Conservation (phyloP, 2,888 invertebrate species). For the Sinopyrophorus schimmeli region DNA sequence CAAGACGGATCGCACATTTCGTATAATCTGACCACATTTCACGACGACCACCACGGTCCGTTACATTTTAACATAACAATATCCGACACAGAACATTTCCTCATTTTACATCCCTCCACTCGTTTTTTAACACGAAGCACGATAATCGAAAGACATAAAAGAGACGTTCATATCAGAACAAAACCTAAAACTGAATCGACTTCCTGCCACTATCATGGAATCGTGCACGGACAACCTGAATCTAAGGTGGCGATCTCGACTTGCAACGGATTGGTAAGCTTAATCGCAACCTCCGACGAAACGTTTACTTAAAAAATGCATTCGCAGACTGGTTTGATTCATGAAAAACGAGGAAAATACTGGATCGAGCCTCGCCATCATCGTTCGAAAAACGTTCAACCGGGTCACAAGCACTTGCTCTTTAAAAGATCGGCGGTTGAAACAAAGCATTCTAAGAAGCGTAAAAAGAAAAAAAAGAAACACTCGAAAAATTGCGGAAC, state of each 20-base stretch:
- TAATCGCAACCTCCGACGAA: background rate
- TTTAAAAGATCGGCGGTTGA: conserved; percentile 69
- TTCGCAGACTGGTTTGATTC: conserved; percentile 67
- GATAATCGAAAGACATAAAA: conserved; percentile 71
- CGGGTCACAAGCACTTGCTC: conserved; percentile 68
- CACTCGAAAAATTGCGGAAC: conserved; percentile 63
- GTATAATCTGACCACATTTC: conserved; percentile 57
- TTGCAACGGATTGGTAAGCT: conserved; percentile 83
- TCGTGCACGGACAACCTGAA: conserved; percentile 68
- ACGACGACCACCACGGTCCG: conserved; percentile 57
- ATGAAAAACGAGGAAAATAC: conserved; percentile 68
- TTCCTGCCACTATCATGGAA: conserved; percentile 79
- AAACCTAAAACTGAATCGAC: conserved; percentile 59
- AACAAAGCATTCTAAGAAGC: conserved; percentile 49
- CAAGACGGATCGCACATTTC: conserved; percentile 62
- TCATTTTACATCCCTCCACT: conserved; percentile 61
- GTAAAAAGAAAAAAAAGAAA: conserved; percentile 57
- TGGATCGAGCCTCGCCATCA: conserved; percentile 73
- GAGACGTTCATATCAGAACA: conserved; percentile 59
- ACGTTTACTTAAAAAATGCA: background rate
- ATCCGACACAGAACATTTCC: conserved; percentile 49
- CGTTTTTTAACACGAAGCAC: conserved; percentile 71
- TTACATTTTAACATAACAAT: conserved; percentile 60
- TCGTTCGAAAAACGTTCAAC: conserved; percentile 49
- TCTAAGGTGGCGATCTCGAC: conserved; percentile 79